phyloP scores from a whole-genome alignment of 2,888 invertebrate genomes.

The Caenorhabditis doughertyi region DNA sequence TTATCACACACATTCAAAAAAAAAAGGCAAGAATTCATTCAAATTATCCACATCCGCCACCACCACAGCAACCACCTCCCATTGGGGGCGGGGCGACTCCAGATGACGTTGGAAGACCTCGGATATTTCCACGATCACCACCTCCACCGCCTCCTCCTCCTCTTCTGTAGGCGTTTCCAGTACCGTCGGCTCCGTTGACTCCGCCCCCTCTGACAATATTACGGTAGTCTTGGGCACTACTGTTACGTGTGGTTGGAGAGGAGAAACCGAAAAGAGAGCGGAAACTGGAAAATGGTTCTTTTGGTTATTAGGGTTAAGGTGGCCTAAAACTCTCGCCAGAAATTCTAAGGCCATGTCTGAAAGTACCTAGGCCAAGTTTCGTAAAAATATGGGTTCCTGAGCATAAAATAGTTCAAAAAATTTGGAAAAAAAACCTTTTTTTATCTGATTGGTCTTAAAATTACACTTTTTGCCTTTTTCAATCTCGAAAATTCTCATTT shows the following conservation, averaged over 20 bases:
- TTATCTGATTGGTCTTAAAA: no score
- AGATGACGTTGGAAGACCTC: conserved; percentile 55
- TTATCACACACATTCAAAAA: no score
- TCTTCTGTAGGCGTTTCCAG: conserved; percentile 44
- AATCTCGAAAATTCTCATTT: neutral
- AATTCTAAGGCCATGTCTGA: no score
- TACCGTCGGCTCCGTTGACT: conserved; percentile 42
- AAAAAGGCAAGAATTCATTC: neutral
- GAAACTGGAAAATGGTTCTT: conserved; percentile 59
- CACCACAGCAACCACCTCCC: conserved; percentile 71
- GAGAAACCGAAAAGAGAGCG: conserved; percentile 63
- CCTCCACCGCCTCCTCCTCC: conserved; percentile 63
- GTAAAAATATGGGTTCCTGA: no score
- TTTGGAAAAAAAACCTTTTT: no score
- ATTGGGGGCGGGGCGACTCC: conserved; percentile 69
- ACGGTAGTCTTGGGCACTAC: conserved; percentile 56
- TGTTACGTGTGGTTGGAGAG: conserved; percentile 26
- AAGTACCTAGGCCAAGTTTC: no score
- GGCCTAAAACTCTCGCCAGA: no score
- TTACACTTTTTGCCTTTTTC: no score
- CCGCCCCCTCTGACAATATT: conserved; percentile 54
- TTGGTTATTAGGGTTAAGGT: no score
- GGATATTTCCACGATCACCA: conserved; percentile 47
- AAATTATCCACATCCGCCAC: conserved; percentile 62
- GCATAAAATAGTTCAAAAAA: no score